A percentile compares a stretch with the other conserved stretches of the same genome.
Conservation (phyloP, 2,888 invertebrate species). For the Latrodectus hesperus region DNA sequence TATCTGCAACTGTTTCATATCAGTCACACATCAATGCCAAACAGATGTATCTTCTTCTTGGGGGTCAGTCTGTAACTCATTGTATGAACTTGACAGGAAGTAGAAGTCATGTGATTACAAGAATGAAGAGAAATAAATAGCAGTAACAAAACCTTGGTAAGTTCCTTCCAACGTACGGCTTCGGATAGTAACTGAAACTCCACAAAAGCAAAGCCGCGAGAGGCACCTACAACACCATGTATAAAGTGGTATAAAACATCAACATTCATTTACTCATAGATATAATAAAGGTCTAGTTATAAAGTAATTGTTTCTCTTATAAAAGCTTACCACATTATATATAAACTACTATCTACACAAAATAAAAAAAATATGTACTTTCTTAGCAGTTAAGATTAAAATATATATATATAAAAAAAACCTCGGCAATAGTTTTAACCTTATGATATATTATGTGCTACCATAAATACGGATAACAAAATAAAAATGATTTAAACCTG, state of each 20-base stretch:
- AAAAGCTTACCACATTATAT: constrained; percentile 24
- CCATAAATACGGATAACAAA: no score
- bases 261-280: constrained; percentile 55
- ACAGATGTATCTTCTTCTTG: constrained; percentile 16
- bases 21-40: constrained; percentile 14
- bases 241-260: constrained; percentile 68
- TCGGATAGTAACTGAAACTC: constrained; percentile 92
- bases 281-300: neutral
- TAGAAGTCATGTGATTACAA: constrained; percentile 44
- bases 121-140: constrained; percentile 63
- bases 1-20: constrained; percentile 35
- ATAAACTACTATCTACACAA: constrained; percentile 17
- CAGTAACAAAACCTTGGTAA: constrained; percentile 83
- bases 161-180: constrained; percentile 93
- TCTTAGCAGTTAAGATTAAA: neutral
- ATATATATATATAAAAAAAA: no score
- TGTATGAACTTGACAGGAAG: constrained; percentile 25
- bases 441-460: no score
- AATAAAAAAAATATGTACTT: neutral
- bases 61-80: constrained; percentile 31
- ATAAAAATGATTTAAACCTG: no score
- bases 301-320: constrained; percentile 13
- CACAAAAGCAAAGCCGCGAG: constrained; percentile 80
- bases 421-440: no score
- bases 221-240: constrained; percentile 69